A percentile compares a stretch with the other conserved stretches of the same genome.
Conservation (phyloP, 2,888 invertebrate species). For the Synergus gifuensis region DNA sequence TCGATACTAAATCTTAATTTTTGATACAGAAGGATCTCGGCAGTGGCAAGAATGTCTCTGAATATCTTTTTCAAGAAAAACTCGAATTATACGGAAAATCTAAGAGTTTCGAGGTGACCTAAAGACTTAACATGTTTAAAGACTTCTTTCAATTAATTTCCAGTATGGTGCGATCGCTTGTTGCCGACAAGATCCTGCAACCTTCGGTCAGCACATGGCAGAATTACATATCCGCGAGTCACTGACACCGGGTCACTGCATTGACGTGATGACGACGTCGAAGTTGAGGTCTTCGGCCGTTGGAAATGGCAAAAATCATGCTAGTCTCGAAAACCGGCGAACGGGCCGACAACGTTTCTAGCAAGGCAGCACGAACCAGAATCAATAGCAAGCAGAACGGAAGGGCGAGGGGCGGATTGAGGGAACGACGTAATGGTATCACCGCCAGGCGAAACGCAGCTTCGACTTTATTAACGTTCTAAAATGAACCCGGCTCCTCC, state of each 20-base stretch:
- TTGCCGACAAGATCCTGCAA: constrained; percentile 41
- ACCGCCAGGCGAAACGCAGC: constrained; percentile 44
- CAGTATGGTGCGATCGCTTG: neutral
- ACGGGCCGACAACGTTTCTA: constrained; percentile 58
- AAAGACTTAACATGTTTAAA: neutral
- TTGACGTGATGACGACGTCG: neutral
- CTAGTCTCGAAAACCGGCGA: constrained; percentile 56
- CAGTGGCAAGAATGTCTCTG: neutral
- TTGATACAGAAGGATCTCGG: neutral
- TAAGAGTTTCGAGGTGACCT: neutral
- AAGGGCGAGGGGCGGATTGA: constrained; percentile 48
- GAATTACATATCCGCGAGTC: constrained; percentile 48
- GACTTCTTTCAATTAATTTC: constrained; percentile 12
- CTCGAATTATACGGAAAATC: neutral
- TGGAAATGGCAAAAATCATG: neutral
- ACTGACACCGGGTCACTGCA: constrained; percentile 46
- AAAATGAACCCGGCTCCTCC: constrained; percentile 12
- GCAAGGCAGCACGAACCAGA: constrained; percentile 70
- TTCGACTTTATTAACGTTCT: constrained; percentile 43
- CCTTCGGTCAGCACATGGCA: constrained; percentile 46
- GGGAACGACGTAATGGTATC: constrained; percentile 52
- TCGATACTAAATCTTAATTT: neutral
- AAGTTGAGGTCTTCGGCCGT: neutral
- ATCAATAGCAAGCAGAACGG: constrained; percentile 74
- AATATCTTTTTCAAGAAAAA: neutral